Evolutionary conservation across 1,140 invertebrate genomes (phyloP).

Genomic region (Aphidius gifuensis): DNA sequence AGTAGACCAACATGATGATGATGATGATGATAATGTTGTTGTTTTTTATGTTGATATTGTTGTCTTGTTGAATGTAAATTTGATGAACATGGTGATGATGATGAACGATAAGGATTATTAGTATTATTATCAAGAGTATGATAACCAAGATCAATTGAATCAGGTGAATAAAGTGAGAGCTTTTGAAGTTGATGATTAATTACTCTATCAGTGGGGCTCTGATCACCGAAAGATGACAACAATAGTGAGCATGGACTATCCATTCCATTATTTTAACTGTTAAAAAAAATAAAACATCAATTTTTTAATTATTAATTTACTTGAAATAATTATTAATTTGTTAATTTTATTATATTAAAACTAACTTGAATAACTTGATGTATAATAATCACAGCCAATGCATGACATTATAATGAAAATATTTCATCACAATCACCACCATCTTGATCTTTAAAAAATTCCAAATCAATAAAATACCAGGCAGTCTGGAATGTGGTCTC

Average conservation of each 20-base stretch:
- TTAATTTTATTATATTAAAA: background rate
- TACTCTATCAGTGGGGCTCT: conserved; percentile 32
- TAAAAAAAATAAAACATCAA: conserved; percentile 19
- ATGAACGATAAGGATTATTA: conserved; percentile 24
- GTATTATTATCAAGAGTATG: conserved; percentile 49
- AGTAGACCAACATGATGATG: conserved; percentile 21
- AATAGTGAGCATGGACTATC: conserved; percentile 45
- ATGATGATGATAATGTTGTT: background rate
- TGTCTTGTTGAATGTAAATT: conserved; percentile 25
- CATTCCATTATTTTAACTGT: conserved; percentile 51
- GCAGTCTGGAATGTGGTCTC: conserved; percentile 33
- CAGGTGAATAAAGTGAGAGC: conserved; percentile 38
- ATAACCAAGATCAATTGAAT: conserved; percentile 48
- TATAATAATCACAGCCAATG: conserved; percentile 33
- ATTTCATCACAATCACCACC: conserved; percentile 37
- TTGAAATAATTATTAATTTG: conserved; percentile 9
- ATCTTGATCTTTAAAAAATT: conserved; percentile 42
- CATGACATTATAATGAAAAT: conserved; percentile 34
- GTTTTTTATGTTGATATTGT: conserved; percentile 29
- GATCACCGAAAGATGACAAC: conserved; percentile 39
- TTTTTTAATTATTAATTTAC: conserved; percentile 13
- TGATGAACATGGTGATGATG: background rate
- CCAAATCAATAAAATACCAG: conserved; percentile 31
- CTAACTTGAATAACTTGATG: conserved; percentile 7
- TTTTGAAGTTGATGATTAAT: conserved; percentile 37